Conservation (phyloP, 2,888 invertebrate genomes). For the Lobophora halterata region DNA sequence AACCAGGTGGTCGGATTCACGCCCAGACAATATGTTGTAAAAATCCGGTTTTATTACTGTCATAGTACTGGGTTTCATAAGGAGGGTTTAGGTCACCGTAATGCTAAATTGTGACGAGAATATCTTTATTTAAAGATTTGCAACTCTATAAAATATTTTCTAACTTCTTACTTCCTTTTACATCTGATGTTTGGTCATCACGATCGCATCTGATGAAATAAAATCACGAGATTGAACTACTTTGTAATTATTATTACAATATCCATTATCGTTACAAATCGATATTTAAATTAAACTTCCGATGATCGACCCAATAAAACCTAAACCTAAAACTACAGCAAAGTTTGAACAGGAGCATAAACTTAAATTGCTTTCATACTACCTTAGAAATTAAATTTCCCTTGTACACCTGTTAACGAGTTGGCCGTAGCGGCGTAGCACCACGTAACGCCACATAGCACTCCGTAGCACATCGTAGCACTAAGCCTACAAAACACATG, state of each 20-base stretch:
- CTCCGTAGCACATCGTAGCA: slow-evolving; percentile 29
- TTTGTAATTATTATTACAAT: no score
- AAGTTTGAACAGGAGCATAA: no score
- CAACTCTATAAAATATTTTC: no score
- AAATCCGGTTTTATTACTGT: slow-evolving; percentile 55
- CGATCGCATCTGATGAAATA: no score
- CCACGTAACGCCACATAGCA: slow-evolving; percentile 26
- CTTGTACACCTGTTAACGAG: slow-evolving; percentile 13
- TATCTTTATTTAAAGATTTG: slow-evolving; percentile 7
- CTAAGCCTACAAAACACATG: slow-evolving; percentile 32
- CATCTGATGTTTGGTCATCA: no score
- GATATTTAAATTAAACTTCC: no score
- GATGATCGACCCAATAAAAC: no score
- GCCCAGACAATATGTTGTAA: slow-evolving; percentile 59
- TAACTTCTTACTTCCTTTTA: no score
- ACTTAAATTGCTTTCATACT: slow-evolving; percentile 3
- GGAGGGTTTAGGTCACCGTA: slow-evolving; percentile 30
- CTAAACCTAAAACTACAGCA: no score
- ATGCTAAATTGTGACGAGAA: slow-evolving; percentile 18
- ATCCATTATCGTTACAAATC: no score
- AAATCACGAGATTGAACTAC: no score
- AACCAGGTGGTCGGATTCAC: slow-evolving; percentile 57
- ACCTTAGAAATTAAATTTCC: slow-evolving; percentile 9
- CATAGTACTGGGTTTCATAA: slow-evolving; percentile 43
- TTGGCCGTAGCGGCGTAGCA: slow-evolving; percentile 24